These are phyloP conservation scores for Steinernema khuongi DNA, from an alignment of 1,140 invertebrate genomes.

Conservation along the genomic window DNA sequence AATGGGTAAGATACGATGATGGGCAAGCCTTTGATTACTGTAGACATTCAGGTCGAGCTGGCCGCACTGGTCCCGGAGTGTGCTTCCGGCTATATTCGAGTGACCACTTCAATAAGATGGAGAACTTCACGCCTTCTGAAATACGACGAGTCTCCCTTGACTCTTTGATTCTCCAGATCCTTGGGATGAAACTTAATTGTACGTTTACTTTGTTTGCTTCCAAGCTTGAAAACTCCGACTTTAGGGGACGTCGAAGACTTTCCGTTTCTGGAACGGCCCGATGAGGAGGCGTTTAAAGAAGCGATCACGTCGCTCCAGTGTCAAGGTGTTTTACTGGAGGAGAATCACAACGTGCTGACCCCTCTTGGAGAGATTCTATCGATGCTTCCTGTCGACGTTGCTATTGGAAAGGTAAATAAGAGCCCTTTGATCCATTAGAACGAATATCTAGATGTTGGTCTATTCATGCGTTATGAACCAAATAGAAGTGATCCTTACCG, in stretches of 20 bases:
- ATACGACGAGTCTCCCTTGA: conserved; percentile 85
- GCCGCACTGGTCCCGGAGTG: conserved; percentile 68
- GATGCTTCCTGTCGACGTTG: conserved; percentile 84
- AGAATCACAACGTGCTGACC: conserved; percentile 77
- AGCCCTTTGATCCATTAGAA: conserved; percentile 20
- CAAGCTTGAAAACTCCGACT: conserved; percentile 18
- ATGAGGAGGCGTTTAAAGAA: conserved; percentile 73
- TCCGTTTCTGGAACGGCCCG: conserved; percentile 87
- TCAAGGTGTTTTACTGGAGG: conserved; percentile 72
- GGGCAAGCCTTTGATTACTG: conserved; percentile 6
- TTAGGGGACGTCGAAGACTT: conserved; percentile 64
- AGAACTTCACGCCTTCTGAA: conserved; percentile 78
- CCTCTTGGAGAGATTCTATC: conserved; percentile 79
- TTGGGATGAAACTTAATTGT: conserved; percentile 78
- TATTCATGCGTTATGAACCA: conserved; percentile 77
- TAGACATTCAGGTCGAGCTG: conserved; percentile 66
- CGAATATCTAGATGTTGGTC: conserved; percentile 76
- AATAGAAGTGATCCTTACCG: conserved; percentile 81
- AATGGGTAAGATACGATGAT: conserved; percentile 68
- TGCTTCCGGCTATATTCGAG: conserved; percentile 74
- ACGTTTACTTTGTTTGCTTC: conserved; percentile 23
- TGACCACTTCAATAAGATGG: conserved; percentile 73
- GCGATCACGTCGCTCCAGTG: conserved; percentile 79
- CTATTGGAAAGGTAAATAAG: conserved; percentile 79
- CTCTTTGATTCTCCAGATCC: conserved; percentile 84